Evolutionary conservation across 2,797 vertebrate species (phyloP).

Genomic region (Pantherophis vulpinus): DNA sequence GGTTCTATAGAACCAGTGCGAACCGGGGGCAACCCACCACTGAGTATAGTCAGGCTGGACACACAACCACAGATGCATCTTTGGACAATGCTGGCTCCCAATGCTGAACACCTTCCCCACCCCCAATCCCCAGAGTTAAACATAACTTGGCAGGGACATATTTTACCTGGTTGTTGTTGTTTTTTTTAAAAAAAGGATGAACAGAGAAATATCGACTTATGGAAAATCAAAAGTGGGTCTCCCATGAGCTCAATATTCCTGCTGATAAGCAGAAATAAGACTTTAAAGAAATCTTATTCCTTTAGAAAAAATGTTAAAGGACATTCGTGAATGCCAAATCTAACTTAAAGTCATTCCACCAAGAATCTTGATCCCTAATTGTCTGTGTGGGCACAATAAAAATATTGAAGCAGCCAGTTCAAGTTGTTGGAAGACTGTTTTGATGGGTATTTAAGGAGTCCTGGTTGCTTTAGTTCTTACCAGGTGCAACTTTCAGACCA

Average conservation of each 20-base stretch:
- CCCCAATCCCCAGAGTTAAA: neutral
- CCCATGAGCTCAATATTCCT: neutral
- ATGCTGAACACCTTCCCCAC: neutral
- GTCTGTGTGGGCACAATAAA: neutral
- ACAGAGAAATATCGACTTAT: neutral
- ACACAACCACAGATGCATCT: neutral
- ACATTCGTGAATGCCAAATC: neutral
- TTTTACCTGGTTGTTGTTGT: neutral
- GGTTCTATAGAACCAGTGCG: too few relatives aligned
- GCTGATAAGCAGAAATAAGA: neutral
- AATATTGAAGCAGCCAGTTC: neutral
- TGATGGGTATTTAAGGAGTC: neutral
- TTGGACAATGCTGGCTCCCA: neutral
- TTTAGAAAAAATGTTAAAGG: neutral
- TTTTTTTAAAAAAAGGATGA: neutral
- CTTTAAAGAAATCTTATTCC: neutral
- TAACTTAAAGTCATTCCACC: neutral
- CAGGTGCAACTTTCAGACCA: neutral
- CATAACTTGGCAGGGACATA: neutral
- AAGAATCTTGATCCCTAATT: neutral
- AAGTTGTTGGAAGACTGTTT: neutral
- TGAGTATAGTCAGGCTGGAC: neutral
- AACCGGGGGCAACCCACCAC: too few relatives aligned
- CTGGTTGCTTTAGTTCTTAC: neutral
- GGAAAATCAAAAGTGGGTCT: neutral